phyloP scores from a whole-genome alignment of 2,113 vertebrate species.

The Eonycteris spelaea region DNA sequence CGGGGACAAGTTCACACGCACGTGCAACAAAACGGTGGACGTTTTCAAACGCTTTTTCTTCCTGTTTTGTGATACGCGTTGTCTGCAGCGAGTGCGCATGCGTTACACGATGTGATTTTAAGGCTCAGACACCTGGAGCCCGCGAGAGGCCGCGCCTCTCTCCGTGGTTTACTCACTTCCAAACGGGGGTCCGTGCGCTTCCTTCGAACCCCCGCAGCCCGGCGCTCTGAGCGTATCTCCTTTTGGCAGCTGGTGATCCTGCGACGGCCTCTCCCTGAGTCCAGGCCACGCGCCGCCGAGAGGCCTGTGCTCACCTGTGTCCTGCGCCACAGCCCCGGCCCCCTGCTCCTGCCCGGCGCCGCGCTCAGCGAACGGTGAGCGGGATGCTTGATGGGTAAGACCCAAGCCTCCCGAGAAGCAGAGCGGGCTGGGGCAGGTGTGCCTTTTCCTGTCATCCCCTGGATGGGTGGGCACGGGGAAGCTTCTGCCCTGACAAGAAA shows the following conservation, averaged over 20 bases:
- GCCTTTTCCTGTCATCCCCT: not conserved
- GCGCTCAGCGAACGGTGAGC: accelerated
- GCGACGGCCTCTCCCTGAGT: not conserved
- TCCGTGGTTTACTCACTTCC: not conserved
- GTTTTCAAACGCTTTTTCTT: not conserved
- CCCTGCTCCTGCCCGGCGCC: too few species aligned
- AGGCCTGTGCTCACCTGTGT: not conserved
- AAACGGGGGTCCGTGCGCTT: accelerated
- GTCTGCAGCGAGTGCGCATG: not conserved
- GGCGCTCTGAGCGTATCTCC: not conserved
- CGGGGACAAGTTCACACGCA: not conserved
- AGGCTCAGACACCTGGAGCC: not conserved
- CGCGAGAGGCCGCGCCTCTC: not conserved
- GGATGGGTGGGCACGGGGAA: not conserved
- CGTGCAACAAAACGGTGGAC: accelerated
- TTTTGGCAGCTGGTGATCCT: not conserved
- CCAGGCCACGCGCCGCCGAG: too few species aligned
- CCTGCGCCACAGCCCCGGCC: not conserved
- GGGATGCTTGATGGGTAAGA: accelerated
- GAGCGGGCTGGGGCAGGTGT: accelerated
- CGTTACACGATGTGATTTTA: not conserved
- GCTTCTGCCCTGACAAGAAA: not conserved
- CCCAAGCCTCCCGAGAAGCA: not conserved
- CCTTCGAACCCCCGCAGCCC: not conserved
- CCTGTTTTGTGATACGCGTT: not conserved